Evolutionary conservation across 2,113 vertebrate species (phyloP), one percentile per base, ranked within the genome.

Genomic region (Beaufortia kweichowensis): DNA sequence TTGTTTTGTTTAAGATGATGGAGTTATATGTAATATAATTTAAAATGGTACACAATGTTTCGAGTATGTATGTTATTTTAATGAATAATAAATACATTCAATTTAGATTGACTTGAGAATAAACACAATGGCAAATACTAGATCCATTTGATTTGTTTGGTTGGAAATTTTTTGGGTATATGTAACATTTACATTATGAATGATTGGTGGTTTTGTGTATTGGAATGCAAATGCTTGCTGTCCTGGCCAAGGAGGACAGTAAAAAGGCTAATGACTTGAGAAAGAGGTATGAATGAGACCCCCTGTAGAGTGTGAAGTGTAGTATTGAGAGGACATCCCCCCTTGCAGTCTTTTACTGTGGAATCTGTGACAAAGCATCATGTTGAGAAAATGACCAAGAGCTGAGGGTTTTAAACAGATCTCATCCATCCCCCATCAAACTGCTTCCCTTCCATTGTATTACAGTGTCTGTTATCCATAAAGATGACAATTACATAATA

Each of bases 301-400:
- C 65, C 81, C 56, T 35, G 39, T 35, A 15, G 68, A 56, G 74
- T 72, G 63, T 72, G 67, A 66, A 71, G 50, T 17, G 29, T 41
- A 48, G 21, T 67, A 82, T 82, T 79, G 60, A 82, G 70, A 79
- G 31, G 81, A 77, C 46, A 79, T 79, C 77, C n/a, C 15, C 35
- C 35, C 60, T 43, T 43, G 21, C 57, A 72, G 6, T 71, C 57
- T 35, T 24, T 57, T 73, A 41, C 39, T 60, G 66, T 73, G 31
- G 61, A 59, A 77, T 56, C 62, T 65, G 50, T 31, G 26, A 73
- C 74, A 82, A 76, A 76, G 50, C 56, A 59, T 33, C 8, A 75
- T 78, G 71, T 75, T 59, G 43, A 71, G 63, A 74, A 74, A 31
- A 46, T 75, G 50, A 62, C 55, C 10, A 15, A 50, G 50, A 46